Percentiles rank a stretch among this genome's conserved stretches.
Conservation (phyloP, 2,113 vertebrate species). For the Loxodonta africana region DNA sequence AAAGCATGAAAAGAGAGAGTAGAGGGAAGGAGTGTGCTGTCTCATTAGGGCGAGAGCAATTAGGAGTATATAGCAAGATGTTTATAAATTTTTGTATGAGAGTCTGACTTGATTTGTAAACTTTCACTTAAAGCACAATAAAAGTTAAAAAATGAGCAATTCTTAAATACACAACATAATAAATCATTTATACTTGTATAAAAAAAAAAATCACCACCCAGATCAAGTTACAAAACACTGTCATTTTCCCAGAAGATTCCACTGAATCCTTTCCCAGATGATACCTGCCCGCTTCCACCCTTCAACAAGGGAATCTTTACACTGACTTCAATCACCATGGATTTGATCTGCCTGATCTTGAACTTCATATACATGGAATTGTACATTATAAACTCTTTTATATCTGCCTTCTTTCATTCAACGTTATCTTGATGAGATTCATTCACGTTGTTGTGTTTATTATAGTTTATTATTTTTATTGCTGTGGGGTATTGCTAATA, state of each 20-base stretch:
- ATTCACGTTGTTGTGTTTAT: neutral
- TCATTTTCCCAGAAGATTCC: neutral
- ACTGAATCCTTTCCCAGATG: neutral
- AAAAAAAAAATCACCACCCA: neutral
- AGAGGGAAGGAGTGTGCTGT: no score
- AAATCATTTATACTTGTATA: neutral
- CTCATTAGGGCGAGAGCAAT: no score
- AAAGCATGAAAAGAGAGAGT: no score
- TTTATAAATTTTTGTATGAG: no score
- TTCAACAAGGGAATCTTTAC: neutral
- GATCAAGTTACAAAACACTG: neutral
- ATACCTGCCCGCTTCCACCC: neutral
- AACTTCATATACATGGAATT: neutral
- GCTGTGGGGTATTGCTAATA: neutral
- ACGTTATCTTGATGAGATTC: neutral
- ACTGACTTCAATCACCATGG: neutral
- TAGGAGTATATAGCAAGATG: no score
- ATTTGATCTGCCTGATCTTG: neutral
- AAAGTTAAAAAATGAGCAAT: neutral
- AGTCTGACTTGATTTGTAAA: no score
- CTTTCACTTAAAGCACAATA: no score
- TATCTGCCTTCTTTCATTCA: neutral
- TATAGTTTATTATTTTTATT: conserved; percentile 7
- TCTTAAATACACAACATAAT: neutral
- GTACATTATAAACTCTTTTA: neutral